Evolutionary conservation across 2,888 invertebrate species (phyloP).

Genomic region (Candidula unifasciata): DNA sequence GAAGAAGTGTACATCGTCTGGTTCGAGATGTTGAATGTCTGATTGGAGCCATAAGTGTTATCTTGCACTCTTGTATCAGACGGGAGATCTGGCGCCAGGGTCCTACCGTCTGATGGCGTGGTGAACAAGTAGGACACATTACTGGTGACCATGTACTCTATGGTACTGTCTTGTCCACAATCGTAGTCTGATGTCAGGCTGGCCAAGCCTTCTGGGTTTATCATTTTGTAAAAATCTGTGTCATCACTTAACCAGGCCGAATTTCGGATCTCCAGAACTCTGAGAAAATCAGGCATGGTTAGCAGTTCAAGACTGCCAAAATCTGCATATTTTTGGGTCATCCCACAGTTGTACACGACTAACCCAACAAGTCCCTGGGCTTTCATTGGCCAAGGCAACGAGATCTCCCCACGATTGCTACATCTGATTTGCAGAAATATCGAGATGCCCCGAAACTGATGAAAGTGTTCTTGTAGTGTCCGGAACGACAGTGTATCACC

Average conservation of each 20-base stretch:
- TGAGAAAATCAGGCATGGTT: conserved; percentile 28
- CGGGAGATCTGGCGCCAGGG: not conserved
- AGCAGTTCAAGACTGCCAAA: conserved; percentile 29
- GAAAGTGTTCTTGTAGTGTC: not conserved
- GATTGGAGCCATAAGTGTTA: not conserved
- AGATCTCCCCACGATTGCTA: conserved; percentile 39
- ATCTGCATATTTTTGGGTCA: conserved; percentile 48
- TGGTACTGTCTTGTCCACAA: conserved; percentile 51
- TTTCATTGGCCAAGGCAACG: conserved; percentile 53
- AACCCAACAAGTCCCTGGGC: conserved; percentile 50
- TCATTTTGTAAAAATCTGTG: not conserved
- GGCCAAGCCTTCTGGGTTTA: not conserved
- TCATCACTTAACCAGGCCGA: conserved; percentile 48
- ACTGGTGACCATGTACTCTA: conserved; percentile 41
- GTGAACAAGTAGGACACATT: conserved; percentile 28
- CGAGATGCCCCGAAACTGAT: not conserved
- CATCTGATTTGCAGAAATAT: conserved; percentile 46
- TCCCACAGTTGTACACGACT: conserved; percentile 35
- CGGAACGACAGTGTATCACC: not conserved
- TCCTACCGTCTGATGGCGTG: not conserved
- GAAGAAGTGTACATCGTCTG: too few relatives aligned
- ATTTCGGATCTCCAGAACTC: conserved; percentile 44
- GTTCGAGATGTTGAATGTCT: too few relatives aligned
- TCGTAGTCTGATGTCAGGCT: conserved; percentile 47
- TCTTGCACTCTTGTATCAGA: not conserved